phyloP scores from a whole-genome alignment of 2,888 invertebrate species.

The Cerastis rubricosa region DNA sequence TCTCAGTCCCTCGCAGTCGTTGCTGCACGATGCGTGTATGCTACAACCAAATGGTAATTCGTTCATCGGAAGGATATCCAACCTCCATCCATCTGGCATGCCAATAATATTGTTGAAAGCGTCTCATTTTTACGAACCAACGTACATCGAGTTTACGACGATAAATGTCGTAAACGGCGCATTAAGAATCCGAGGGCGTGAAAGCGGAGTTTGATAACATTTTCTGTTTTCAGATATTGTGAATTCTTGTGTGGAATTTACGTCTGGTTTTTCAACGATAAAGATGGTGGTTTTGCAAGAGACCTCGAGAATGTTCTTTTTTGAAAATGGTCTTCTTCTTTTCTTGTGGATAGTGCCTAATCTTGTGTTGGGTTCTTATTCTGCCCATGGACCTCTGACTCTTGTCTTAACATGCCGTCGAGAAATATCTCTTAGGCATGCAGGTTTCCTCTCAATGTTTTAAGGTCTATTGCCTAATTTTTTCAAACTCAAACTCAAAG shows the following conservation, averaged over 20 bases:
- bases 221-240: constrained; percentile 29
- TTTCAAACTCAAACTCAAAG: too few species aligned
- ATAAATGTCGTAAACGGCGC: constrained; percentile 44
- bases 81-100: constrained; percentile 8
- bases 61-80: neutral
- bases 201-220: constrained; percentile 20
- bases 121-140: constrained; percentile 40
- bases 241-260: neutral
- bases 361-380: too few species aligned
- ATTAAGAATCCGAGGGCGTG: constrained; percentile 31
- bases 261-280: neutral
- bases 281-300: neutral
- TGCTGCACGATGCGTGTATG: neutral
- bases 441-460: too few species aligned
- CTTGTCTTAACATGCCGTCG: too few species aligned
- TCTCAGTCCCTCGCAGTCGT: neutral
- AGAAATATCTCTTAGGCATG: too few species aligned
- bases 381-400: too few species aligned
- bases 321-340: too few species aligned
- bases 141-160: constrained; percentile 47
- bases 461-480: too few species aligned
- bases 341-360: too few species aligned
- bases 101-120: constrained; percentile 51
- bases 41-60: neutral
- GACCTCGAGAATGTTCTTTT: too few species aligned